phyloP scores from a whole-genome alignment of 2,113 vertebrate genomes.

The Esox niger region DNA sequence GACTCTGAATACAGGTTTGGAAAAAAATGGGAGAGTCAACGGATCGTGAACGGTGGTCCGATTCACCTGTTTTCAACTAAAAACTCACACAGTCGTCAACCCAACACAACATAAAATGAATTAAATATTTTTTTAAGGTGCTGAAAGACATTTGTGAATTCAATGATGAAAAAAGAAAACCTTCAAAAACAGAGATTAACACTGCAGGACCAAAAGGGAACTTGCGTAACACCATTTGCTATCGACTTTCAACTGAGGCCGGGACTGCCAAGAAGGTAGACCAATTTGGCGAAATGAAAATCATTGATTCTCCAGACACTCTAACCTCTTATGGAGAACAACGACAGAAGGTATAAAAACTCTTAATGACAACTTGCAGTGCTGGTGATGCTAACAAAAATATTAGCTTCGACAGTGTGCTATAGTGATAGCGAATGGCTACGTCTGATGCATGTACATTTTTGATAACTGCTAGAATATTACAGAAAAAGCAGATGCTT shows the following conservation, averaged over 20 bases:
- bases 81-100: not conserved
- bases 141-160: conserved; percentile 6
- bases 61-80: not conserved
- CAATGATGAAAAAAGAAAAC: not conserved
- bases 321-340: conserved; percentile 8
- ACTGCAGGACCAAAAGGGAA: conserved; percentile 21
- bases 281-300: conserved; percentile 19
- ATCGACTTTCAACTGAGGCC: conserved; percentile 9
- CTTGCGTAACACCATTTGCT: not conserved
- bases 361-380: not conserved
- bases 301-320: conserved; percentile 13
- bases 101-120: not conserved
- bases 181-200: conserved; percentile 12
- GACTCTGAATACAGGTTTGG: conserved; percentile 15
- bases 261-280: not conserved
- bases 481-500: conserved; percentile 4
- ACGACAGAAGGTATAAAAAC: not conserved
- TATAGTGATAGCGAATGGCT: not conserved
- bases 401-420: not conserved
- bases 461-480: not conserved
- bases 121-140: not conserved
- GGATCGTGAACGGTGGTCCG: conserved; percentile 11
- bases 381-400: not conserved
- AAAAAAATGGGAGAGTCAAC: conserved; percentile 26
- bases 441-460: not conserved